Evolutionary conservation across 2,797 vertebrate species (phyloP), one percentile per base, ranked within the genome.

Genomic region (Microctenopoma lineatum): DNA sequence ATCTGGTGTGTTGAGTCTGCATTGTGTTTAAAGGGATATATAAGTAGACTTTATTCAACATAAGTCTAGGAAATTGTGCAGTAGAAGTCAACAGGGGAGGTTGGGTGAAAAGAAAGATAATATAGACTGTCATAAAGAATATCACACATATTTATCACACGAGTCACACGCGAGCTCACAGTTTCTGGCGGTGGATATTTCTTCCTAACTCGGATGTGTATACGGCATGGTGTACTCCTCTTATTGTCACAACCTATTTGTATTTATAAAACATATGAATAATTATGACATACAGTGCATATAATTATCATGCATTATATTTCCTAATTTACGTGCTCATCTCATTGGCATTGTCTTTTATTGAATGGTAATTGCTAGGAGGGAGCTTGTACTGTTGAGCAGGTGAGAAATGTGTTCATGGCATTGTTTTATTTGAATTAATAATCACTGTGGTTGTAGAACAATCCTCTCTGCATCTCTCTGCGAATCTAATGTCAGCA

Each of bases 381-480:
- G 44, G 38, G 52, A 32, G 26, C 53, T 36, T 29, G 6, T 5
- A 4, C 26, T 42, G 3, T 53, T 46, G 27, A 27, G 21, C 4
- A 26, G 12, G 6, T 66, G 5, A 53, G 36, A 10, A 48, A 54
- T 58, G 18, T 58, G 21, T 57, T 56, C 12, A 15, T 54, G n/a
- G 34, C 16, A 13, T 7, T 48, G 1, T 60, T 4, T 50, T 4
- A 41, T 45, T 14, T 26, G 8, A 58, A 15, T 41, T 7, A 46
- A 29, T 45, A 36, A n/a, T 38, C 59, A 13, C 7, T 38, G 4
- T 29, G 39, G n/a, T 50, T 50, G n/a, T 41, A 16, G 26, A 41
- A 45, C 12, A 60, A 62, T 57, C 27, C 26, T 65, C 16, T 61
- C 39, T 25, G 32, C 36, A 44, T 60, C 21, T 21, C 21, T 21